A percentile compares a stretch with the other conserved stretches of the same genome.
These are phyloP conservation scores for Scolopax bukidnonensis DNA, from an alignment of 2,797 vertebrate species.

Conservation along the genomic window DNA sequence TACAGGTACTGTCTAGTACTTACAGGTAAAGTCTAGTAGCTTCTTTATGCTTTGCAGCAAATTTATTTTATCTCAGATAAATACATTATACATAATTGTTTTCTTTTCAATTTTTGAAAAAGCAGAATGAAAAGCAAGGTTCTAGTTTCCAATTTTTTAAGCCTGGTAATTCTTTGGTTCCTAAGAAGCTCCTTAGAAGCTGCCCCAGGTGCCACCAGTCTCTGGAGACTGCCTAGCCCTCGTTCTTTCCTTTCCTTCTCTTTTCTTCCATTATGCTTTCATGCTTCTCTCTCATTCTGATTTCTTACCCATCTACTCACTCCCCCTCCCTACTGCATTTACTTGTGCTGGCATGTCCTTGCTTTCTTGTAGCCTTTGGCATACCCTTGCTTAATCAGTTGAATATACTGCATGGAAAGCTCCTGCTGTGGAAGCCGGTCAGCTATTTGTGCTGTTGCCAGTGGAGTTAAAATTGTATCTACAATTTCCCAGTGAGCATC, in stretches of 20 bases:
- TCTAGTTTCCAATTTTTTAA: neutral
- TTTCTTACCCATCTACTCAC: neutral
- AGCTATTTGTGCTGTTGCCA: neutral
- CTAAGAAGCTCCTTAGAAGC: neutral
- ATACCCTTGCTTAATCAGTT: neutral
- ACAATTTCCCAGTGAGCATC: neutral
- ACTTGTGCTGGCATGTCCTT: neutral
- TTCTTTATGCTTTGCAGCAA: neutral
- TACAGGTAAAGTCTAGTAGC: neutral
- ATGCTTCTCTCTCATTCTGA: neutral
- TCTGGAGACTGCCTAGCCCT: neutral
- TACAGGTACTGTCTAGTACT: neutral
- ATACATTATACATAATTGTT: neutral
- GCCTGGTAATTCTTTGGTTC: neutral
- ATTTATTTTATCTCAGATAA: conserved; percentile 4
- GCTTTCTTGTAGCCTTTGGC: neutral
- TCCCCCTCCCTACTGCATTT: neutral
- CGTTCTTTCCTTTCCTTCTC: neutral
- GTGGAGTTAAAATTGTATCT: neutral
- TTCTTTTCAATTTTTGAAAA: neutral
- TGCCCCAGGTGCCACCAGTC: neutral
- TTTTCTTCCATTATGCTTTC: neutral
- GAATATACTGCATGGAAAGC: neutral
- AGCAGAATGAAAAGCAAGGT: neutral
- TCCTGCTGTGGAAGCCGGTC: neutral